Evolutionary conservation across 2,797 vertebrate genomes (phyloP).

Genomic region (Phoeniculus purpureus): DNA sequence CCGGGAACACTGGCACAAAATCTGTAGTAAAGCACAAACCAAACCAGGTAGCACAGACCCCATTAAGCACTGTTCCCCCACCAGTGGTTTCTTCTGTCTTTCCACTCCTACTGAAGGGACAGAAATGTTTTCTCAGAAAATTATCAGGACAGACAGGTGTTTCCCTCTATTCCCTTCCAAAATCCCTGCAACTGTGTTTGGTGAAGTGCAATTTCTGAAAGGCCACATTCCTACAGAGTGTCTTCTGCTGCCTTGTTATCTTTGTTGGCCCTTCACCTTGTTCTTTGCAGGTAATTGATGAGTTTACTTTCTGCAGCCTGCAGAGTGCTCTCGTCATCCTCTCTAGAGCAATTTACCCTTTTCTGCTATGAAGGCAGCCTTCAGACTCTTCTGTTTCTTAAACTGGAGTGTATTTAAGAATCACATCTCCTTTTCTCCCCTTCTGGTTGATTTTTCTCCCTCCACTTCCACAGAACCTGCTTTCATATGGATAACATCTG

Average conservation of each 20-base stretch:
- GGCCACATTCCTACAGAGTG: neutral
- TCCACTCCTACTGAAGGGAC: neutral
- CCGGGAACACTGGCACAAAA: neutral
- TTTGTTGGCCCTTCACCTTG: neutral
- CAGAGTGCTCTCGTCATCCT: neutral
- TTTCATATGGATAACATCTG: neutral
- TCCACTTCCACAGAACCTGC: neutral
- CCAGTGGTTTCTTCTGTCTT: neutral
- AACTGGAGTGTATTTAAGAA: neutral
- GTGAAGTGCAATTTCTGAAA: neutral
- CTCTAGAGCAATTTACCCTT: neutral
- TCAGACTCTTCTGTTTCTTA: neutral
- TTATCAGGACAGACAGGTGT: neutral
- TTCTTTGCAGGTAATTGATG: neutral
- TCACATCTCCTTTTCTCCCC: neutral
- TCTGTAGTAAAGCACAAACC: neutral
- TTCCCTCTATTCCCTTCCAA: neutral
- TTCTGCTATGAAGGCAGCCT: neutral
- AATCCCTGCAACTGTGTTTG: accelerated
- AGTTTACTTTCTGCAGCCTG: neutral
- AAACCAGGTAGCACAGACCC: neutral
- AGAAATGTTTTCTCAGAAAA: neutral
- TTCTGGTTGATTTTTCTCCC: neutral
- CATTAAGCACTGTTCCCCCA: neutral
- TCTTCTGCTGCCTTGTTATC: neutral